These are phyloP conservation scores for Sialis lutaria DNA, from an alignment of 2,888 invertebrate species.

Conservation along the genomic window DNA sequence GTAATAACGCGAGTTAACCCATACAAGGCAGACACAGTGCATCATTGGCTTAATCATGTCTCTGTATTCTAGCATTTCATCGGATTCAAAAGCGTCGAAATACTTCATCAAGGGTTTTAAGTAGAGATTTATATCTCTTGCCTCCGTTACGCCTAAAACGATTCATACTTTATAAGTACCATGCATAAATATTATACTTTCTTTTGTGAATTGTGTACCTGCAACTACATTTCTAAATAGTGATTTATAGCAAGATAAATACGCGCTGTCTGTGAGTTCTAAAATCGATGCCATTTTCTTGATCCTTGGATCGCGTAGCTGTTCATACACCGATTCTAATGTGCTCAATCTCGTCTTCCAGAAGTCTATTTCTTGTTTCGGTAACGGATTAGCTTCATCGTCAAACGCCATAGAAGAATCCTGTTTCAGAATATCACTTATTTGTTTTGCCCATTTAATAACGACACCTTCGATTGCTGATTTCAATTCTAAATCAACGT, in stretches of 20 bases:
- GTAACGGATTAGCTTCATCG: slow-evolving; percentile 51
- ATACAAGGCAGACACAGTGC: slow-evolving; percentile 65
- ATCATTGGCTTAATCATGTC: slow-evolving; percentile 46
- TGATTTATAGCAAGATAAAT: slow-evolving; percentile 56
- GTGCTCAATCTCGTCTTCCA: slow-evolving; percentile 66
- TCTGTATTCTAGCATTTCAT: slow-evolving; percentile 46
- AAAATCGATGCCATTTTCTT: slow-evolving; percentile 67
- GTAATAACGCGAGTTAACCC: slow-evolving; percentile 70
- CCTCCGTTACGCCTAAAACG: slow-evolving; percentile 58
- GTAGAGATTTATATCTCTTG: slow-evolving; percentile 66
- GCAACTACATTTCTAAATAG: slow-evolving; percentile 64
- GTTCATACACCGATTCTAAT: slow-evolving; percentile 72
- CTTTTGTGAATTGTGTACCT: slow-evolving; percentile 25
- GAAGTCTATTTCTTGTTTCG: slow-evolving; percentile 55
- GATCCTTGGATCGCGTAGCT: slow-evolving; percentile 65
- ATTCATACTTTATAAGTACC: too few relatives aligned
- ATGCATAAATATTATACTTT: too few relatives aligned
- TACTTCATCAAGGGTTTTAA: slow-evolving; percentile 54
- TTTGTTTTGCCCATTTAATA: slow-evolving; percentile 71
- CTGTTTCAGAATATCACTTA: slow-evolving; percentile 61
- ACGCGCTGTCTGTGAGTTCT: slow-evolving; percentile 63
- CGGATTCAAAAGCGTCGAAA: slow-evolving; percentile 52
- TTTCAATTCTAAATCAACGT: slow-evolving; percentile 51
- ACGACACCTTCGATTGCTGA: slow-evolving; percentile 71
- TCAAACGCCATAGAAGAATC: slow-evolving; percentile 53